These are phyloP conservation scores for Penelope pileata DNA, from an alignment of 2,113 vertebrate species.

Conservation along the genomic window DNA sequence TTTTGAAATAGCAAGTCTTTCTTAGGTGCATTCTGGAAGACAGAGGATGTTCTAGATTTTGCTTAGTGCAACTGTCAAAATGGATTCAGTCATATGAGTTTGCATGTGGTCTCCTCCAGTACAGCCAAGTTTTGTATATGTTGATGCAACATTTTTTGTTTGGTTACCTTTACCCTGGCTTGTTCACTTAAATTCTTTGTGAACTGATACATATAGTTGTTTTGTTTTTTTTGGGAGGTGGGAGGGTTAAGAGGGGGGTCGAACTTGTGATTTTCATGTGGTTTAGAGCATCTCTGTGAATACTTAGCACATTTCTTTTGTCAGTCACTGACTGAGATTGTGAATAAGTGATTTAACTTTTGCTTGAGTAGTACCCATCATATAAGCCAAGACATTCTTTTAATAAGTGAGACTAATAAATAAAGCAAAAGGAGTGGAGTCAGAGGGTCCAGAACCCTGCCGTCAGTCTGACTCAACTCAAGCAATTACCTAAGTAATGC, in stretches of 20 bases:
- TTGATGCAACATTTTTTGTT: background rate
- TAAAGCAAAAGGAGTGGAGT: constrained; percentile 17
- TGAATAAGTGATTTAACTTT: constrained; percentile 24
- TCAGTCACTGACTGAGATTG: constrained; percentile 6
- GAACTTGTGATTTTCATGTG: background rate
- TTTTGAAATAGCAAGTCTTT: background rate
- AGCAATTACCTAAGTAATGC: constrained; percentile 57
- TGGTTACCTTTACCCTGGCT: background rate
- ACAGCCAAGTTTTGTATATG: background rate
- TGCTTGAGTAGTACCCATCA: constrained; percentile 17
- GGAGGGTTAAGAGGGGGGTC: background rate
- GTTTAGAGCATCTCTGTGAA: background rate
- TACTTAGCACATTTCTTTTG: background rate
- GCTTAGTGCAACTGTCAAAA: background rate
- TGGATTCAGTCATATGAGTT: background rate
- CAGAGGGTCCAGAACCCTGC: constrained; percentile 41
- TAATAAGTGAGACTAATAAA: constrained; percentile 56
- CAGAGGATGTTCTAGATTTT: background rate
- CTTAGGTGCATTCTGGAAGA: background rate
- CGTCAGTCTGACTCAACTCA: constrained; percentile 43
- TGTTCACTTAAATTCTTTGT: background rate
- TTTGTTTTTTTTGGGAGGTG: background rate
- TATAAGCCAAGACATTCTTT: constrained; percentile 35
- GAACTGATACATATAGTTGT: background rate
- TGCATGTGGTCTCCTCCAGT: background rate